A percentile compares a stretch with the other conserved stretches of the same genome.
These are phyloP conservation scores for Iphiclides podalirius DNA, from an alignment of 2,888 invertebrate genomes.

Conservation along the genomic window DNA sequence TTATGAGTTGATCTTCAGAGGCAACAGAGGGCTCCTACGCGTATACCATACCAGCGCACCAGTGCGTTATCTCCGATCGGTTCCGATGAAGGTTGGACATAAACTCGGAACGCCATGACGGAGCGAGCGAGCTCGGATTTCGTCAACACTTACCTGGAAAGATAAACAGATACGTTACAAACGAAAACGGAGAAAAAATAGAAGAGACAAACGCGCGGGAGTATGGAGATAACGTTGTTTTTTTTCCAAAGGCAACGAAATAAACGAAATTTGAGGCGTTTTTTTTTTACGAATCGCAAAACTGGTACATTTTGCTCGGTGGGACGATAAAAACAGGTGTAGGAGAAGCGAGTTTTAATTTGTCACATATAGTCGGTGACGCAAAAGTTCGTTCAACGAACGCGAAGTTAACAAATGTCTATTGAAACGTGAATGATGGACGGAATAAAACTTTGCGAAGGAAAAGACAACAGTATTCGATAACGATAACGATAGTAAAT, in stretches of 20 bases:
- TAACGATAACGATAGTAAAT: neutral
- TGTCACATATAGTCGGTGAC: neutral
- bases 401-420: neutral
- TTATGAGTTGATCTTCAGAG: no score
- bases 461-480: neutral
- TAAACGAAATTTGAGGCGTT: constrained; percentile 8
- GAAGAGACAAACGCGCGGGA: constrained; percentile 35
- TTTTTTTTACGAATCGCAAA: constrained; percentile 17
- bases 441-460: neutral
- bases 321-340: constrained; percentile 6
- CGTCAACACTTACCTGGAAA: constrained; percentile 73
- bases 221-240: constrained; percentile 30
- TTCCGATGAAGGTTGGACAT: constrained; percentile 25
- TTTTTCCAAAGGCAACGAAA: constrained; percentile 7
- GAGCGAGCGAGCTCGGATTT: constrained; percentile 49
- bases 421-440: neutral
- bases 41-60: constrained; percentile 32
- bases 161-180: constrained; percentile 53
- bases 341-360: neutral
- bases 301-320: neutral
- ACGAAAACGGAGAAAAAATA: constrained; percentile 19
- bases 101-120: constrained; percentile 28
- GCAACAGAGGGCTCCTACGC: no score
- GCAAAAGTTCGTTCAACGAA: neutral
- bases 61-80: constrained; percentile 35